A percentile compares a stretch with the other conserved stretches of the same genome.
Conservation (phyloP, 1,140 invertebrate species). For the Bombyx mandarina region DNA sequence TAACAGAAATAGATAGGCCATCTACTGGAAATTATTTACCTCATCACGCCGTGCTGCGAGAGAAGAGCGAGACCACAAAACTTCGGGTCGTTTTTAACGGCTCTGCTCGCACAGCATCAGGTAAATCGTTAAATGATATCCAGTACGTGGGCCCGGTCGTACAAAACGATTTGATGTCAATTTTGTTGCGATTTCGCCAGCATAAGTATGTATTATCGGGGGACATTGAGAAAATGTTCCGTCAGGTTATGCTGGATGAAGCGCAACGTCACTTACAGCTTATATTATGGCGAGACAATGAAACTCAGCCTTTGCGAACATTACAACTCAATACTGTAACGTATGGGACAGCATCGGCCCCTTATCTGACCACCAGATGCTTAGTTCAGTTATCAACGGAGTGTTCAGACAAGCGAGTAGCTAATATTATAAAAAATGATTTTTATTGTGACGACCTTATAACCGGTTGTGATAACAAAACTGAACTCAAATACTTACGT, state of each 20-base stretch:
- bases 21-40: slow-evolving; percentile 10
- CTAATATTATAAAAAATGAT: slow-evolving; percentile 25
- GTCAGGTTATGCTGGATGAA: slow-evolving; percentile 26
- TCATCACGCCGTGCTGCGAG: slow-evolving; percentile 12
- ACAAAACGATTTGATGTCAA: slow-evolving; percentile 13
- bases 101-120: slow-evolving; percentile 4
- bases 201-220: slow-evolving; percentile 14
- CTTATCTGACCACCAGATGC: slow-evolving; percentile 7
- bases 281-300: slow-evolving; percentile 6
- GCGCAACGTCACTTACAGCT: slow-evolving; percentile 9
- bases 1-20: slow-evolving; percentile 14
- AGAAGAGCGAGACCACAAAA: slow-evolving; percentile 14
- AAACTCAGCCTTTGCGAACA: not conserved
- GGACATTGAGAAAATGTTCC: slow-evolving; percentile 47
- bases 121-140: slow-evolving; percentile 17
- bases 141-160: slow-evolving; percentile 8
- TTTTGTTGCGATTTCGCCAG: slow-evolving; percentile 12
- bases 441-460: slow-evolving; percentile 68
- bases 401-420: slow-evolving; percentile 11
- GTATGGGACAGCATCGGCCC: slow-evolving; percentile 9
- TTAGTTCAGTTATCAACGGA: slow-evolving; percentile 5
- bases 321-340: slow-evolving; percentile 9
- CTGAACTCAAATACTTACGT: slow-evolving; percentile 3
- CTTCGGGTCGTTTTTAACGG: slow-evolving; percentile 17
- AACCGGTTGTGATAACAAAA: slow-evolving; percentile 9